Evolutionary conservation across 2,888 invertebrate species (phyloP), one percentile per base, ranked within the genome.

Genomic region (Caenorhabditis wallacei): DNA sequence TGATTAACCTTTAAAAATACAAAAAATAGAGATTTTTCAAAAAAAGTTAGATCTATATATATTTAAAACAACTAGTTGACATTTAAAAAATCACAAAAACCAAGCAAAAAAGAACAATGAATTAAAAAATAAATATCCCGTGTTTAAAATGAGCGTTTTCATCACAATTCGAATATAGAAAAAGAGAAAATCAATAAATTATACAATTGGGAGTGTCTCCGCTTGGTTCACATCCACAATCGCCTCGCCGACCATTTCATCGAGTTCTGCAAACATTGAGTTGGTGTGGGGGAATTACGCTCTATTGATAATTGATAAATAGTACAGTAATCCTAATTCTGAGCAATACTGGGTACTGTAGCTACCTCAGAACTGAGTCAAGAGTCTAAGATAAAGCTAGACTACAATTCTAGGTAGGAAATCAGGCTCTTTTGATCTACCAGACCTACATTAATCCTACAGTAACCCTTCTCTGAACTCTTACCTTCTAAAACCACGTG

Each of bases 401-500:
- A n/a, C n/a, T n/a, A n/a, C n/a, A n/a, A n/a, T n/a, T n/a, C n/a
- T n/a, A n/a, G n/a, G n/a, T n/a, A n/a, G n/a, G n/a, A n/a, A n/a
- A n/a, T n/a, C n/a, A n/a, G n/a, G n/a, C n/a, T n/a, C n/a, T n/a
- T n/a, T n/a, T n/a, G n/a, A n/a, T n/a, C n/a, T n/a, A n/a, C n/a
- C n/a, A n/a, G n/a, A n/a, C n/a, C n/a, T n/a, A n/a, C n/a, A n/a
- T n/a, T n/a, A n/a, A n/a, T n/a, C n/a, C n/a, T n/a, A n/a, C n/a
- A n/a, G n/a, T n/a, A n/a, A n/a, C n/a, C n/a, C n/a, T n/a, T n/a
- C 35, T 10, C 35, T 10, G 35, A 35, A 7, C 10, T 35, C 40
- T 40, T 80, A 92, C 92, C 92, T 90, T 90, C 90, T 20, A 93
- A 93, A 82, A 93, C 92, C 69, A 92, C 92, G 86, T 93, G 93